These are phyloP conservation scores for Drosophila mulleri DNA, from an alignment of 2,888 invertebrate genomes.

Conservation along the genomic window DNA sequence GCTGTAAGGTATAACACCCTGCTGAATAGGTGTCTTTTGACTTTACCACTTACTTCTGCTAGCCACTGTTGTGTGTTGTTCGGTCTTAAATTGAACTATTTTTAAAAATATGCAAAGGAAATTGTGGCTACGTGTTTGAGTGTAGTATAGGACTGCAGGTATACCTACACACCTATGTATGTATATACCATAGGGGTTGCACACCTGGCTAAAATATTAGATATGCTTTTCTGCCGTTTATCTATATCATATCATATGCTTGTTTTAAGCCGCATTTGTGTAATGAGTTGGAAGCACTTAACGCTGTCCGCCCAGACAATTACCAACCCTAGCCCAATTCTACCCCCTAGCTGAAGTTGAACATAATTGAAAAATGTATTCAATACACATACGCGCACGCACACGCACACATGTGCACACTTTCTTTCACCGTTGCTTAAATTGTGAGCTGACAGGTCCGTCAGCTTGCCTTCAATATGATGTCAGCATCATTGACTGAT, in stretches of 20 bases:
- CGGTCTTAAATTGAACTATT: not conserved
- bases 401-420: not conserved
- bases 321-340: constrained; percentile 19
- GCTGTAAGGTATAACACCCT: too few relatives aligned
- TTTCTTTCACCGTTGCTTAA: not conserved
- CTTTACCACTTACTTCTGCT: not conserved
- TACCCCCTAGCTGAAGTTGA: constrained; percentile 45
- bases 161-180: too few relatives aligned
- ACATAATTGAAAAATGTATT: constrained; percentile 66
- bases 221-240: constrained; percentile 21
- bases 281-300: constrained; percentile 73
- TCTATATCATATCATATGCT: constrained; percentile 36
- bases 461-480: constrained; percentile 71
- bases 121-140: not conserved
- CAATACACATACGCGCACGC: not conserved
- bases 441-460: constrained; percentile 59
- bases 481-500: constrained; percentile 77
- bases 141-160: not conserved
- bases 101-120: not conserved
- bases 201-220: constrained; percentile 16
- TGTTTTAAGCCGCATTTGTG: constrained; percentile 73
- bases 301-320: constrained; percentile 51
- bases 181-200: not conserved
- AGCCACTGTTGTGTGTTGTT: not conserved
- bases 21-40: too few relatives aligned